Conservation (phyloP, 30 jellyfish, hydroid and myxozoan species). For the Cassiopea xamachana region DNA sequence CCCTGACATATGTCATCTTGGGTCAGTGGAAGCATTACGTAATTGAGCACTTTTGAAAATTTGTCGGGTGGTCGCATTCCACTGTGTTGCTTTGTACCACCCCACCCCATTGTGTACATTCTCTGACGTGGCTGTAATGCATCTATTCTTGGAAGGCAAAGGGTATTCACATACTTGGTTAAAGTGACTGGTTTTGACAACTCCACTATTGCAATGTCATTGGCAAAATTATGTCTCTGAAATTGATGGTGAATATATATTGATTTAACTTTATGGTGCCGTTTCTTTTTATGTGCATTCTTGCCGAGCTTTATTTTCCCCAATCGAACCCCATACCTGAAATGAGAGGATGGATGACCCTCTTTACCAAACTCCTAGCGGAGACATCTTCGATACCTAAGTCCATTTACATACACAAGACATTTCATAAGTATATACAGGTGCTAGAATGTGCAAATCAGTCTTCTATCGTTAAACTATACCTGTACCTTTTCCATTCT, state of each 20-base stretch:
- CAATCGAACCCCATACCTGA: background rate
- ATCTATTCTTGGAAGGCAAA: conserved; percentile 41
- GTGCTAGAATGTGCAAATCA: too few species aligned
- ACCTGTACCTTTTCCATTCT: too few species aligned
- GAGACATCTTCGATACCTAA: too few species aligned
- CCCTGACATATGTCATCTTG: conserved; percentile 7
- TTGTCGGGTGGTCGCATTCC: background rate
- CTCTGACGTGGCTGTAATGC: conserved; percentile 9
- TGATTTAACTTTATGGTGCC: background rate
- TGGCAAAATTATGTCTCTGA: background rate
- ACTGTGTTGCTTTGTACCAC: conserved; percentile 21
- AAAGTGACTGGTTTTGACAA: conserved; percentile 19
- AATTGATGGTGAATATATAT: conserved; percentile 17
- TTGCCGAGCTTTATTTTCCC: conserved; percentile 1
- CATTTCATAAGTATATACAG: too few species aligned
- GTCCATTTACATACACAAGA: too few species aligned
- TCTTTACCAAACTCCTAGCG: too few species aligned
- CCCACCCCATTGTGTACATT: conserved; percentile 57
- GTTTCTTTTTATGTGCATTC: background rate
- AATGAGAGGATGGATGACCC: background rate
- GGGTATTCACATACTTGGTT: conserved; percentile 10
- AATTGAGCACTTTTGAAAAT: background rate
- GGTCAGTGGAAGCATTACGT: conserved; percentile 34
- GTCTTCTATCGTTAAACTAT: too few species aligned
- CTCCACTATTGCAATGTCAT: conserved; percentile 58